phyloP scores from a whole-genome alignment of 2,797 vertebrate genomes.

The Sebastolobus altivelis region DNA sequence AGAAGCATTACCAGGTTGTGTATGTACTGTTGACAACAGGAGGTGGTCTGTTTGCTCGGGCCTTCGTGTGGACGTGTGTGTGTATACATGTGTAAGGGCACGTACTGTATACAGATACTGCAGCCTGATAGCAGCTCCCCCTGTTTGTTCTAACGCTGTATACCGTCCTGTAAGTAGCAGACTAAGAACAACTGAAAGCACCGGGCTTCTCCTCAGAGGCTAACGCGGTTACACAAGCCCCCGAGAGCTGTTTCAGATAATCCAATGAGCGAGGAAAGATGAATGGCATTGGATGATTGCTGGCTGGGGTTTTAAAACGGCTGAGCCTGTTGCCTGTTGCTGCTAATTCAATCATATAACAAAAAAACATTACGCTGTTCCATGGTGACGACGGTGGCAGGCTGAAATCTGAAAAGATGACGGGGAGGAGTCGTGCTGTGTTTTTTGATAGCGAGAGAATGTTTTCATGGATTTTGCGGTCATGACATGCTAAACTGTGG shows the following conservation, averaged over 20 bases:
- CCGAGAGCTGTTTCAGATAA: constrained; percentile 70
- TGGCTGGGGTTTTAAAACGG: constrained; percentile 54
- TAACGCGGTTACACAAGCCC: constrained; percentile 69
- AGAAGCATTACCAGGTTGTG: constrained; percentile 25
- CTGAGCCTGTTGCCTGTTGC: constrained; percentile 55
- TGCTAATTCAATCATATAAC: constrained; percentile 51
- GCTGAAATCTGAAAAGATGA: constrained; percentile 32
- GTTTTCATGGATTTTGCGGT: constrained; percentile 25
- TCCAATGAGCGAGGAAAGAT: constrained; percentile 68
- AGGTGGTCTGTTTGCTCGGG: constrained; percentile 40
- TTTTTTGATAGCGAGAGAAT: constrained; percentile 3
- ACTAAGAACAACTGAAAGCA: constrained; percentile 40
- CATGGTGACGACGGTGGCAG: constrained; percentile 16
- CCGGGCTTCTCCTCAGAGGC: constrained; percentile 60
- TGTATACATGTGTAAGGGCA: constrained; percentile 37
- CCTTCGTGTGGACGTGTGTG: background rate
- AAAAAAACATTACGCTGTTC: constrained; percentile 41
- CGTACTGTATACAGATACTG: constrained; percentile 50
- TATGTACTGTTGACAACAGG: constrained; percentile 54
- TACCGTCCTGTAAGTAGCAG: constrained; percentile 41
- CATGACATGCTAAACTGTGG: background rate
- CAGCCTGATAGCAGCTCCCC: constrained; percentile 41
- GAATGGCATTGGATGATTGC: constrained; percentile 55
- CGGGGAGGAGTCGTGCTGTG: constrained; percentile 17
- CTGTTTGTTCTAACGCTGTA: constrained; percentile 55